Base-by-base conservation (phyloP, 2,888 invertebrate species). In the Eugnorisma glareosa region DNA sequence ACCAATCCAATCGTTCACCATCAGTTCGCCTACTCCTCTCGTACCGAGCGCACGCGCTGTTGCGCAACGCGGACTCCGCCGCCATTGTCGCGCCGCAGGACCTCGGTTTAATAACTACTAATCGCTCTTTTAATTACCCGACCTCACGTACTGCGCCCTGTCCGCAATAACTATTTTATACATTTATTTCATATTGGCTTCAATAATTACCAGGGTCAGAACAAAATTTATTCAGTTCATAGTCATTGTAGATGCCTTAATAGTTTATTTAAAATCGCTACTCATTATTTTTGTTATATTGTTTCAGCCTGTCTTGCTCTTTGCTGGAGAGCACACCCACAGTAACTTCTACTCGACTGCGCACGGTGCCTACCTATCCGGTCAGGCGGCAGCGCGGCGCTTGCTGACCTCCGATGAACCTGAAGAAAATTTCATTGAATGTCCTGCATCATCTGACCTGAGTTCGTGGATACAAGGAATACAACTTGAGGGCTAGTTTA, bases 281-380 rank as follows among this genome's bases (percentile, higher is more conserved):
- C 31, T 59, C 11, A 82, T 48, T 21, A n/a, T 48, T 51, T 81
- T 37, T 43, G 7, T 35, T 43, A 43, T 72, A 59, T 75, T 11
- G 87, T 96, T 97, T 84, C 94, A 99, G 99, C 98, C 99, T 88
- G 97, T 97, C 57, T 94, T 99, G 89, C 96, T 98, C 91, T 99
- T 99, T 97, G 99, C 99, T 89, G 99, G 99, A 80, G 99, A 99
- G 96, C 99, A 99, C 91, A 99, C 99, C 64, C 99, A 99, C 97
- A 98, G 98, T 92, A 98, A 97, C 93, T 99, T 99, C 94, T 99
- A 99, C 95, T 99, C 99, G 69, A 99, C 99, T 3, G 99, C 99
- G 54, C 99, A 99, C 93, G 99, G 99, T 68, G 99, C 99, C 57
- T 99, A 98, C 92, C 96, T 99, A 74, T 98, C 98, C 68, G 99